Conservation (phyloP, 2,113 vertebrate genomes). For the Nanorana parkeri region DNA sequence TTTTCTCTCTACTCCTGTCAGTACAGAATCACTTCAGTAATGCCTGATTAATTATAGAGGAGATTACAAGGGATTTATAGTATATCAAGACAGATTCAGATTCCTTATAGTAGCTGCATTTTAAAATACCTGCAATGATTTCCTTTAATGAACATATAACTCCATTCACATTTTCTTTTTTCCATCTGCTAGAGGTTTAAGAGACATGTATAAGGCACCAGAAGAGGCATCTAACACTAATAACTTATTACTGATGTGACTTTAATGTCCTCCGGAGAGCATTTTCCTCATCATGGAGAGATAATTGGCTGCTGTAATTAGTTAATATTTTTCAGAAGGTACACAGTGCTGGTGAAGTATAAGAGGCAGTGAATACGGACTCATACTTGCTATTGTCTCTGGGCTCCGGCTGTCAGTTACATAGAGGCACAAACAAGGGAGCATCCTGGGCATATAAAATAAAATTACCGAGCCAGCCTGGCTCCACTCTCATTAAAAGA, state of each 20-base stretch:
- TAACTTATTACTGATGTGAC: neutral
- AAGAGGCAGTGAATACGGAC: neutral
- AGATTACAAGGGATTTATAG: no score
- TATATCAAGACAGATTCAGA: no score
- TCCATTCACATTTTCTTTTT: no score
- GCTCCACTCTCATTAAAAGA: slow-evolving; percentile 22
- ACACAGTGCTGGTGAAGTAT: neutral
- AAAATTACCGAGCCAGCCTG: slow-evolving; percentile 1
- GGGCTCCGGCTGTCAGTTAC: neutral
- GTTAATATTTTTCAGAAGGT: slow-evolving; percentile 6
- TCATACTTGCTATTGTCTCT: neutral
- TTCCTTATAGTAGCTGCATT: no score
- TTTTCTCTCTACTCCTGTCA: no score
- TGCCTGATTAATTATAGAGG: no score
- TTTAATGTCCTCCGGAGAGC: neutral
- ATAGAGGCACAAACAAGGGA: neutral
- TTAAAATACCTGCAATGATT: no score
- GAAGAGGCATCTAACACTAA: no score
- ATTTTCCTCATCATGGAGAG: neutral
- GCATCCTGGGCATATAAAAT: neutral
- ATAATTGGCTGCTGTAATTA: neutral
- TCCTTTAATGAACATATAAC: no score
- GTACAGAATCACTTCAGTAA: no score
- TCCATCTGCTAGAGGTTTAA: no score
- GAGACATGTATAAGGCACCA: no score